These are phyloP conservation scores for Cottus gobio DNA, from an alignment of 2,113 vertebrate genomes.

Conservation along the genomic window DNA sequence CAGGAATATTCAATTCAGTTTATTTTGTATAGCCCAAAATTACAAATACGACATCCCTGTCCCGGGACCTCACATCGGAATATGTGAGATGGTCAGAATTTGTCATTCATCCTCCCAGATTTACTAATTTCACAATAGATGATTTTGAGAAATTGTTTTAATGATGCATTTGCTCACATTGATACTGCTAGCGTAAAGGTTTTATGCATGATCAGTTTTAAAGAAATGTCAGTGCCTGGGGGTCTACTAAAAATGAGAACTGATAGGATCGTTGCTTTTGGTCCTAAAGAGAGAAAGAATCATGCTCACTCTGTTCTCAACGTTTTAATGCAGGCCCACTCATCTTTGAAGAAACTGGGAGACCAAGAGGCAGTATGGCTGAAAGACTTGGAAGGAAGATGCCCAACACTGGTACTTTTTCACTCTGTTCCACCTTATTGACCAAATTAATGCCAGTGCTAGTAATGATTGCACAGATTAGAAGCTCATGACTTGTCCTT, in stretches of 20 bases:
- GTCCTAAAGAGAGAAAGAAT: neutral
- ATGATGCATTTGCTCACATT: neutral
- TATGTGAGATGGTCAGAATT: neutral
- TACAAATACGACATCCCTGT: too few relatives aligned
- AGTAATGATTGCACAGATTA: neutral
- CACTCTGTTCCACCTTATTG: neutral
- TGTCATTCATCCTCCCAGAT: neutral
- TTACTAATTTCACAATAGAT: neutral
- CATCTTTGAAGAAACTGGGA: slow-evolving; percentile 76
- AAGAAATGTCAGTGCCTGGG: neutral
- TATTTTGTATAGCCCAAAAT: too few relatives aligned
- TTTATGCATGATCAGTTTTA: neutral
- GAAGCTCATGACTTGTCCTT: slow-evolving; percentile 6
- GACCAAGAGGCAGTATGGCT: slow-evolving; percentile 74
- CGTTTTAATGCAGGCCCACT: neutral
- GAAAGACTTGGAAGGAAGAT: slow-evolving; percentile 86
- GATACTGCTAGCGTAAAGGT: neutral
- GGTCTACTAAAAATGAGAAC: neutral
- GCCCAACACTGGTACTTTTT: slow-evolving; percentile 43
- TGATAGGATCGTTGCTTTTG: neutral
- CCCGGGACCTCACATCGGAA: too few relatives aligned
- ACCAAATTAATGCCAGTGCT: neutral
- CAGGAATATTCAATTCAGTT: too few relatives aligned
- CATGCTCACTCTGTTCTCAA: neutral
- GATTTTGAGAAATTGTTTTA: neutral